phyloP scores from a whole-genome alignment of 37 sponge, comb jelly and placozoan genomes.

The Cladorhizidae sp. region DNA sequence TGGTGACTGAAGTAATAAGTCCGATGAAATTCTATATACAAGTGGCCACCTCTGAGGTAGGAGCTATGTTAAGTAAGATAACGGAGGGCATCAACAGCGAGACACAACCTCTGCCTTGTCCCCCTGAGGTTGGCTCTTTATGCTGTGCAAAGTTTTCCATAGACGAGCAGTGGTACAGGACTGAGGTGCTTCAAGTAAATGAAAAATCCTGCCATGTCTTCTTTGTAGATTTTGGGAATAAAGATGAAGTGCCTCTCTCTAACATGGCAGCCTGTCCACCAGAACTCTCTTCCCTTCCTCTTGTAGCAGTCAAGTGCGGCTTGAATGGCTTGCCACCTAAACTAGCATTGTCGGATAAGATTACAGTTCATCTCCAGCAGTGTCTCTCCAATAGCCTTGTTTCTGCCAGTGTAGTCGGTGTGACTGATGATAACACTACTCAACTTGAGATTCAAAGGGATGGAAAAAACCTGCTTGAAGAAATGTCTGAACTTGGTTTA shows the following conservation, averaged over 20 bases:
- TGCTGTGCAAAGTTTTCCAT: slow-evolving; percentile 64
- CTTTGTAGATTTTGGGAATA: slow-evolving; percentile 76
- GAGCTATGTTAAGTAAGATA: slow-evolving; percentile 5
- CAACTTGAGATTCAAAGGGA: too few species aligned
- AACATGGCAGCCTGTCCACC: slow-evolving; percentile 18
- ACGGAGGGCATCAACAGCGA: background rate
- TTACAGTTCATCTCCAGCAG: too few species aligned
- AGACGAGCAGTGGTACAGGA: slow-evolving; percentile 64
- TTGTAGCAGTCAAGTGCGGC: slow-evolving; percentile 20
- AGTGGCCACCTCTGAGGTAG: background rate
- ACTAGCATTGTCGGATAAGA: too few species aligned
- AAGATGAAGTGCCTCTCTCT: slow-evolving; percentile 28
- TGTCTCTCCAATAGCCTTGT: background rate
- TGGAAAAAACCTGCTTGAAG: too few species aligned
- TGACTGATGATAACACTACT: too few species aligned
- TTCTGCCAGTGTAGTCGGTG: background rate
- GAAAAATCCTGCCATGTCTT: background rate
- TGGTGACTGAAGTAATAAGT: slow-evolving; percentile 26
- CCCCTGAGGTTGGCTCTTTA: slow-evolving; percentile 19
- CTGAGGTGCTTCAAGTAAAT: slow-evolving; percentile 14
- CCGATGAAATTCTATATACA: slow-evolving; percentile 14
- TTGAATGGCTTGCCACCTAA: slow-evolving; percentile 2
- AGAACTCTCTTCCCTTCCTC: slow-evolving; percentile 21
- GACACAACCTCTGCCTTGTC: background rate
- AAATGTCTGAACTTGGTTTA: too few species aligned